These are phyloP conservation scores for Drosophila pseudoobscura DNA, from an alignment of 1,140 invertebrate species.

Conservation along the genomic window DNA sequence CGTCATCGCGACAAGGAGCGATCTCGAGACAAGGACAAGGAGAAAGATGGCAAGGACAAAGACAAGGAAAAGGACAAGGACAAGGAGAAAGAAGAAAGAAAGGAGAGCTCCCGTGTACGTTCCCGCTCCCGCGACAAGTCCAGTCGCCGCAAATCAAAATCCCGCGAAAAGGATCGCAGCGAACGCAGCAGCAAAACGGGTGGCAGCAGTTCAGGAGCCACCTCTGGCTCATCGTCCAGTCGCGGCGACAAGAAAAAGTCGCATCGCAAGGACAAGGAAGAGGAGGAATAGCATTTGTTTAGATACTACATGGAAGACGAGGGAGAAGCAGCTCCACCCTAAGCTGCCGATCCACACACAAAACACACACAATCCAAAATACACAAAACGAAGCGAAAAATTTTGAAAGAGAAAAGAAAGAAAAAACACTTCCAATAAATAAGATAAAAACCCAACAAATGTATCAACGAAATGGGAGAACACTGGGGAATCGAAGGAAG, in stretches of 20 bases:
- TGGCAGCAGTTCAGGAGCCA: slow-evolving; percentile 44
- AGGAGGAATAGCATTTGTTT: slow-evolving; percentile 84
- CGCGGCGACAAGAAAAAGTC: slow-evolving; percentile 87
- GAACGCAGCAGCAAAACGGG: slow-evolving; percentile 83
- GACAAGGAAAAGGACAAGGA: slow-evolving; percentile 58
- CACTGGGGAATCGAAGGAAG: neutral
- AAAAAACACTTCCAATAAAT: slow-evolving; percentile 57
- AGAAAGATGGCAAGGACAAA: slow-evolving; percentile 78
- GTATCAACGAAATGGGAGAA: too few relatives aligned
- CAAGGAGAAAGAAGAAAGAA: slow-evolving; percentile 65
- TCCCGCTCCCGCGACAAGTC: slow-evolving; percentile 86
- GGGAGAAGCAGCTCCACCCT: slow-evolving; percentile 14
- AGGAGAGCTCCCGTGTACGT: slow-evolving; percentile 84
- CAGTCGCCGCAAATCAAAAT: slow-evolving; percentile 85
- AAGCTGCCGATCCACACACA: slow-evolving; percentile 28
- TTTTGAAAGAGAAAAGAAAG: slow-evolving; percentile 12
- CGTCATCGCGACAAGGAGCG: slow-evolving; percentile 79
- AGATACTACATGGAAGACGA: slow-evolving; percentile 55
- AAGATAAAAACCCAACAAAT: slow-evolving; percentile 17
- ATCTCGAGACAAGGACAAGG: slow-evolving; percentile 69
- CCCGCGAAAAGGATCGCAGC: slow-evolving; percentile 85
- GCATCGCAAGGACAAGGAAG: slow-evolving; percentile 86
- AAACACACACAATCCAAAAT: slow-evolving; percentile 6
- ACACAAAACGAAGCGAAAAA: neutral
- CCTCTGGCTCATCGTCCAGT: slow-evolving; percentile 51